phyloP scores from a whole-genome alignment of 2,113 vertebrate species.

The Lophura nycthemera region DNA sequence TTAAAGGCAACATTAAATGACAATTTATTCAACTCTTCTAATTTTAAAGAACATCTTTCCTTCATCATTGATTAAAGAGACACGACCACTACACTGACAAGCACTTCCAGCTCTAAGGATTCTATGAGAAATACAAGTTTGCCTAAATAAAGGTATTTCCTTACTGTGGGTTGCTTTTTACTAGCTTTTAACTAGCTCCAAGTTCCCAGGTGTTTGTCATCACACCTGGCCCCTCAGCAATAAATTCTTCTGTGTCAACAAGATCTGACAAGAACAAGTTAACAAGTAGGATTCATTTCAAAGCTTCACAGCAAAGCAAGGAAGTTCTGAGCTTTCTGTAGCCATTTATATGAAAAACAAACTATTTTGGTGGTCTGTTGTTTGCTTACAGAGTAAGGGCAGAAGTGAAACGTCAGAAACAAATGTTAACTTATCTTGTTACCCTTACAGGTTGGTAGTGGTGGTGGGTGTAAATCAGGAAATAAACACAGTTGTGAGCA shows the following conservation, averaged over 20 bases:
- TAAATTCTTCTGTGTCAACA: constrained; percentile 14
- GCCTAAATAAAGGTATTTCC: neutral
- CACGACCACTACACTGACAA: neutral
- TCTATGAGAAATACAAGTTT: neutral
- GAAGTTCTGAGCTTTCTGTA: neutral
- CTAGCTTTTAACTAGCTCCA: neutral
- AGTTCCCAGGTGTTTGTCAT: neutral
- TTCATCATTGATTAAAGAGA: neutral
- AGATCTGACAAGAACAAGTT: neutral
- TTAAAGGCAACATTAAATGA: neutral
- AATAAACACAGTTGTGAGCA: accelerated
- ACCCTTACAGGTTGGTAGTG: neutral
- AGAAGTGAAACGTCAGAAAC: neutral
- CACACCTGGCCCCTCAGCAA: neutral
- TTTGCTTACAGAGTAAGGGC: neutral
- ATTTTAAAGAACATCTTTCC: neutral
- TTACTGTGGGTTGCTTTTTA: neutral
- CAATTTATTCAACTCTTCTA: neutral
- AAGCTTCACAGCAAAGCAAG: neutral
- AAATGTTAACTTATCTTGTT: neutral
- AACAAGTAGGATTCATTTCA: neutral
- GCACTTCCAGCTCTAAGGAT: too few species aligned
- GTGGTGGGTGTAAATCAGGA: neutral
- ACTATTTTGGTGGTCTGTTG: neutral
- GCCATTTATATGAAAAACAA: neutral